Evolutionary conservation across 2,797 vertebrate species (phyloP), one percentile per base, ranked within the genome.

Genomic region (Erpetoichthys calabaricus): DNA sequence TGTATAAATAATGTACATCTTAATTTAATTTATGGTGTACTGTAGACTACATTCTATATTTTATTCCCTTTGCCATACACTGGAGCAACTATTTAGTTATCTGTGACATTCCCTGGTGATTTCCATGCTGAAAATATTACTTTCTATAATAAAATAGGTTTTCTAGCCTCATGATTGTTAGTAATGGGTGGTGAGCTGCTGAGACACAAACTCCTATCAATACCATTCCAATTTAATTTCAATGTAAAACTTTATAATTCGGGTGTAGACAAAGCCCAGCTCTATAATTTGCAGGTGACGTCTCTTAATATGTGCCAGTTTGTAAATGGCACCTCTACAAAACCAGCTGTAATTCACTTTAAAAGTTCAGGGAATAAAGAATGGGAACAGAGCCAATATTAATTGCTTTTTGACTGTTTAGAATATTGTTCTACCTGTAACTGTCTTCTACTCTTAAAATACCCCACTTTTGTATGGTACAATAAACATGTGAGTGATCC

Each of bases 361-460:
- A 78, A 83, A 80, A 86, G 86, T 85, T 88, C 86, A 86, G 86
- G 85, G 86, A 88, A 78, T 82, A 83, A 76, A 66, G 86, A 4
- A 87, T 86, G 81, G 86, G 85, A 87, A 87, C 81, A 87, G 85
- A 88, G 86, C 86, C 84, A 88, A 87, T 86, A 81, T 80, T 86
- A 85, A 84, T 80, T 82, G 83, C 80, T 80, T 83, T 77, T 81
- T 85, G 84, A 88, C 86, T 88, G 85, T 88, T 88, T 86, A 71
- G 81, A 63, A 81, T 78, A 85, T 76, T 83, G 78, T 83, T 79
- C 78, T 83, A 76, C 81, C 79, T 87, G 82, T 82, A 87, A 80
- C 86, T 86, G 84, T 72, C 70, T 74, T 76, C 69, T 73, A 7
- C 7, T 49, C 71, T 72, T 70, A 69, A 74, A 50, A 56, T 50